Conservation (phyloP, 2,113 vertebrate species). For the Bos javanicus region DNA sequence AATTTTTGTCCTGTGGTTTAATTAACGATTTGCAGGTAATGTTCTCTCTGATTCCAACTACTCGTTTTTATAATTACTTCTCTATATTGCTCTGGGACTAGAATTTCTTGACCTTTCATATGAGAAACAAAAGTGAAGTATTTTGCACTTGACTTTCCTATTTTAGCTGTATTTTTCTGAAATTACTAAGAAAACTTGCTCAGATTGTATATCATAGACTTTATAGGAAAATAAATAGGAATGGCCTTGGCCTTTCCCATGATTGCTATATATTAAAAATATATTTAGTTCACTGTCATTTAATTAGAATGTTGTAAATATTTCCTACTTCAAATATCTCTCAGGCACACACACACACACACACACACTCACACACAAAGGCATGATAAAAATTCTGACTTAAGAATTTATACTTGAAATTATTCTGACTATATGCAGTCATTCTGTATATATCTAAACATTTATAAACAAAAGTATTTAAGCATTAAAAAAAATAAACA, state of each 20-base stretch:
- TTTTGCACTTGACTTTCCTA: background rate
- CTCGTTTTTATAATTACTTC: background rate
- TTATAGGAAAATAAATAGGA: background rate
- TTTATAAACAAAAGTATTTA: background rate
- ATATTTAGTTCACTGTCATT: background rate
- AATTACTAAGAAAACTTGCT: background rate
- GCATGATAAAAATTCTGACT: background rate
- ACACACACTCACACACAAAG: background rate
- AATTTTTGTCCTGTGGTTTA: background rate
- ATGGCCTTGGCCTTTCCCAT: background rate
- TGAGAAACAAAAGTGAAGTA: background rate
- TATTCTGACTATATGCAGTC: background rate
- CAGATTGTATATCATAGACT: background rate
- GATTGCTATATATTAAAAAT: background rate
- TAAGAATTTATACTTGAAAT: background rate
- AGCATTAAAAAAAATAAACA: background rate
- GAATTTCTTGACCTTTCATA: background rate
- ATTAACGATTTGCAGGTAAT: background rate
- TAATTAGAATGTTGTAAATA: background rate
- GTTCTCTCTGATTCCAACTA: background rate
- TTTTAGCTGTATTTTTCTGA: background rate
- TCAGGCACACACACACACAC: background rate
- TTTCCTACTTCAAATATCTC: background rate
- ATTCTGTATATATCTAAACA: background rate
- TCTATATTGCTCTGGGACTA: background rate